A percentile compares a stretch with the other conserved stretches of the same genome.
Conservation (phyloP, 37 sponge, comb jelly and placozoan genomes). For the Halichondria panicea region DNA sequence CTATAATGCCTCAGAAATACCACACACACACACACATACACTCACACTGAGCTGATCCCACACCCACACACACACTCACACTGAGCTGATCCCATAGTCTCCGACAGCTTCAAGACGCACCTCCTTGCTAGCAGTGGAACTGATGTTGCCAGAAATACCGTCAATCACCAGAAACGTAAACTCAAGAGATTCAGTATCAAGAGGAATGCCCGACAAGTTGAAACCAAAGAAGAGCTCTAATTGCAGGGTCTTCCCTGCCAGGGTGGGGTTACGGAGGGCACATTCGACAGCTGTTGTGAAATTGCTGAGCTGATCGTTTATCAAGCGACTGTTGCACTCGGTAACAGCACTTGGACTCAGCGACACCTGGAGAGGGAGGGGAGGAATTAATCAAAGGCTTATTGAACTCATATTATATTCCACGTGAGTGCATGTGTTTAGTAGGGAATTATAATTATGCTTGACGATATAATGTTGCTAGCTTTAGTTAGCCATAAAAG, state of each 20-base stretch:
- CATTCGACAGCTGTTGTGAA: conserved; percentile 2
- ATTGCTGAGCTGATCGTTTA: not conserved
- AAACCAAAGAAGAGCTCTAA: conserved; percentile 1
- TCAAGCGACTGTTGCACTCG: not conserved
- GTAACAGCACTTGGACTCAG: not conserved
- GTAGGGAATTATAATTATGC: too few relatives aligned
- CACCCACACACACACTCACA: not conserved
- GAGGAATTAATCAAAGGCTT: not conserved
- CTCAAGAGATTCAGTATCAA: not conserved
- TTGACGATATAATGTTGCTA: too few relatives aligned
- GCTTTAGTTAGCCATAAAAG: too few relatives aligned
- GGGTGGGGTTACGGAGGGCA: not conserved
- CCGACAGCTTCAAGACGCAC: not conserved
- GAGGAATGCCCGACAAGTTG: not conserved
- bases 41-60: too few relatives aligned
- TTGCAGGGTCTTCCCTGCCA: not conserved
- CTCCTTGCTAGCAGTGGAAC: not conserved
- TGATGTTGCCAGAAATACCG: not conserved
- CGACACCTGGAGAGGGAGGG: not conserved
- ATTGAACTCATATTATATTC: too few relatives aligned
- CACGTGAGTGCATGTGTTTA: too few relatives aligned
- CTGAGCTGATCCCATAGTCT: not conserved
- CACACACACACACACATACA: too few relatives aligned
- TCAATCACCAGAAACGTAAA: not conserved
- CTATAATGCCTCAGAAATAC: too few relatives aligned